phyloP scores from a whole-genome alignment of 2,797 vertebrate genomes.

The Bradypodion ventrale region DNA sequence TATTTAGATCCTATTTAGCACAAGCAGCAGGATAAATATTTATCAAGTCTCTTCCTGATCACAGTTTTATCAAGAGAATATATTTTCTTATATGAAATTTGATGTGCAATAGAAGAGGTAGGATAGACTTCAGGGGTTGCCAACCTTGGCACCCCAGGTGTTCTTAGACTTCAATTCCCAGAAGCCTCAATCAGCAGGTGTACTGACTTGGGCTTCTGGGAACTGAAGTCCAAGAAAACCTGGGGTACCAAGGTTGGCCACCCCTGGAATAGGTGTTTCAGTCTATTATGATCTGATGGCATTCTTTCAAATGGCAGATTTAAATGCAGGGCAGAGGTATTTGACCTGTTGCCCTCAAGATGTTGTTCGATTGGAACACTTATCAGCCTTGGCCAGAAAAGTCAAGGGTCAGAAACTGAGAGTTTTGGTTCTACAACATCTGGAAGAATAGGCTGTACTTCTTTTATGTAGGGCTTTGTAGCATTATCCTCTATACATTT shows the following conservation, averaged over 20 bases:
- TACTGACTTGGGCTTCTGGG: no score
- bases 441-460: neutral
- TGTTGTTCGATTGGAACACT: neutral
- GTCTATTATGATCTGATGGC: conserved; percentile 36
- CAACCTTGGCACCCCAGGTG: no score
- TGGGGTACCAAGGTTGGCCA: no score
- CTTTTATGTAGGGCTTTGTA: neutral
- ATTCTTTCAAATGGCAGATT: neutral
- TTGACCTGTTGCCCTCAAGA: no score
- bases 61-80: conserved; percentile 39
- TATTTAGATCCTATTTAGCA: conserved; percentile 57
- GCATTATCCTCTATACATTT: neutral
- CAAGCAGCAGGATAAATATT: conserved; percentile 57
- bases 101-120: conserved; percentile 25
- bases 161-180: no score
- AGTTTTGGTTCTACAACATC: neutral
- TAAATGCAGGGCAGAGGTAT: neutral
- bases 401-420: neutral
- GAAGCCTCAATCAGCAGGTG: no score
- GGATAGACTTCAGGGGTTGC: no score
- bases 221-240: no score
- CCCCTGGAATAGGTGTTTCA: conserved; percentile 31
- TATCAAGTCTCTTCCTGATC: conserved; percentile 55
- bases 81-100: neutral
- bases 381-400: neutral